Evolutionary conservation across 2,113 vertebrate species (phyloP).

Genomic region (Ailuropoda melanoleuca): DNA sequence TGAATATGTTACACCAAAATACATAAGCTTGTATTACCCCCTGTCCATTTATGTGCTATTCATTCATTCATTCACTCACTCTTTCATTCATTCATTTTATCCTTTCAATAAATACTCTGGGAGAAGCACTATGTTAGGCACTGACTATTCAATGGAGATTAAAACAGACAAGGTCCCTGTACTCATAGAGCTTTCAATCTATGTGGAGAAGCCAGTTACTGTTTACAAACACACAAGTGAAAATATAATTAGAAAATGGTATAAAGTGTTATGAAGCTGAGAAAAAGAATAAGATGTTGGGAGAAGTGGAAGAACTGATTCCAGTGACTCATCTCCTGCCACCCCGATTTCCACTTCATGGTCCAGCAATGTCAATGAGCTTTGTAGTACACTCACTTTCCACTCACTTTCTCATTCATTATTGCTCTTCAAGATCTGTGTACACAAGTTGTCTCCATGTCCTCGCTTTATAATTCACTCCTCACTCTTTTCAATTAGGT

Average conservation of each 20-base stretch:
- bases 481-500: not conserved
- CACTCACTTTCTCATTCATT: not conserved
- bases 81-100: not conserved
- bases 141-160: not conserved
- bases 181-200: not conserved
- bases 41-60: not conserved
- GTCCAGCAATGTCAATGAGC: too few relatives aligned
- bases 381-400: not conserved
- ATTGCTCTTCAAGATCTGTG: not conserved
- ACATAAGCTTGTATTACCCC: not conserved
- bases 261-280: not conserved
- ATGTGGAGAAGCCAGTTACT: not conserved
- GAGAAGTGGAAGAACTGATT: not conserved
- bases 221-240: not conserved
- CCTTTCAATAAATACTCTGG: not conserved
- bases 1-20: not conserved
- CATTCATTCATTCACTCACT: not conserved
- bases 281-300: not conserved
- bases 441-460: not conserved
- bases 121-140: not conserved
- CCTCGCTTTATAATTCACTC: not conserved
- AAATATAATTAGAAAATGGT: not conserved
- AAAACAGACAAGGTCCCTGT: not conserved
- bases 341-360: not conserved
- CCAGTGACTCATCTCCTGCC: not conserved